phyloP scores from a whole-genome alignment of 2,113 vertebrate species.

The Sardina pilchardus region DNA sequence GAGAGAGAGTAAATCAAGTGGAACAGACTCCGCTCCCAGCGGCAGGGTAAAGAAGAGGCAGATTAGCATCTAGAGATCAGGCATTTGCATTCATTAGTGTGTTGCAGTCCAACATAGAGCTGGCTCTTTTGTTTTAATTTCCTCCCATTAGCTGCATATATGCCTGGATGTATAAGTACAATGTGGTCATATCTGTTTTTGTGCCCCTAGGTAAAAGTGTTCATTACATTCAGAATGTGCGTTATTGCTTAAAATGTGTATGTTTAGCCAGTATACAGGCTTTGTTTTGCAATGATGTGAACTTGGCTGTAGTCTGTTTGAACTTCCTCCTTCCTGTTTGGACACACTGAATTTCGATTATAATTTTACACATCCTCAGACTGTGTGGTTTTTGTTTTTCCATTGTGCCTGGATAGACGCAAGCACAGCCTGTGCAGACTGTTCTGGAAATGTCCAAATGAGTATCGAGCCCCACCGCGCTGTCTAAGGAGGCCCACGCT shows the following conservation, averaged over 20 bases:
- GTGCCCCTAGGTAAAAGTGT: constrained; percentile 4
- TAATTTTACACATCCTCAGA: constrained; percentile 1
- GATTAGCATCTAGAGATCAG: constrained; percentile 29
- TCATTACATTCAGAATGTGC: background rate
- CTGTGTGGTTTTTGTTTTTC: background rate
- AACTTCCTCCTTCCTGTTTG: background rate
- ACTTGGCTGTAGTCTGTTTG: background rate
- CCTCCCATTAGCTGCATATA: background rate
- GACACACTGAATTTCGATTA: background rate
- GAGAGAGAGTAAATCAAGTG: constrained; percentile 27
- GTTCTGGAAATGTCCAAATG: constrained; percentile 39
- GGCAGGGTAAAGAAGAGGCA: constrained; percentile 29
- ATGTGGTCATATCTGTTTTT: background rate
- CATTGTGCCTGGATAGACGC: constrained; percentile 11
- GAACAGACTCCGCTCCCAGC: constrained; percentile 8
- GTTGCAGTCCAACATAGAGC: background rate
- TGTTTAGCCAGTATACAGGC: background rate
- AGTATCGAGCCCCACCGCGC: constrained; percentile 20
- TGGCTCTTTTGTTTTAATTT: background rate
- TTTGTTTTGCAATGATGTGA: background rate
- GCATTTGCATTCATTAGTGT: constrained; percentile 10
- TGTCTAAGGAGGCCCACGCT: background rate
- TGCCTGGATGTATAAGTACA: background rate
- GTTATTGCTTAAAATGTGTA: background rate
- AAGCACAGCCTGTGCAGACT: constrained; percentile 27